Evolutionary conservation across 2,888 invertebrate genomes (phyloP).

Genomic region (Biston betularia): DNA sequence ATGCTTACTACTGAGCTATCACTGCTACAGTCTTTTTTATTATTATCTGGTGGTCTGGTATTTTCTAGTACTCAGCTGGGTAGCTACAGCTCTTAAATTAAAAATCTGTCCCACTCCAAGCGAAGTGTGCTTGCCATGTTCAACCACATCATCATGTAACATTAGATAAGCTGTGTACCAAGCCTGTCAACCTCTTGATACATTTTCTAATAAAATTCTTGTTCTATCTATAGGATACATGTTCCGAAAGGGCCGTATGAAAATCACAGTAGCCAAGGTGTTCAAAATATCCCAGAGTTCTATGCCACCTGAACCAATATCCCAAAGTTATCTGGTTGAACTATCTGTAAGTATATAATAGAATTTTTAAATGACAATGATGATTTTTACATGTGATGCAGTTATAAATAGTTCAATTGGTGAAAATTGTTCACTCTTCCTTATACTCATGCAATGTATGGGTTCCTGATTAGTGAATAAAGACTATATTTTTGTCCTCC

Average conservation of each 20-base stretch:
- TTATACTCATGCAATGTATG: not conserved
- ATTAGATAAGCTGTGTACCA: too few relatives aligned
- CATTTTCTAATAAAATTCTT: slow-evolving; percentile 6
- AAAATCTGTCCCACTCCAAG: too few relatives aligned
- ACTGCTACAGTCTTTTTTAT: too few relatives aligned
- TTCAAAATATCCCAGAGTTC: slow-evolving; percentile 91
- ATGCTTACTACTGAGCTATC: too few relatives aligned
- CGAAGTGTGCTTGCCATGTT: too few relatives aligned
- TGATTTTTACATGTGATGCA: not conserved
- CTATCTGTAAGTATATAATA: slow-evolving; percentile 88
- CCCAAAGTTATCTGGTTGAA: slow-evolving; percentile 97
- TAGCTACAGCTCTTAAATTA: too few relatives aligned
- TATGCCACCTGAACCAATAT: slow-evolving; percentile 93
- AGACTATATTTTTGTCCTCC: too few relatives aligned
- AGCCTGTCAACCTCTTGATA: too few relatives aligned
- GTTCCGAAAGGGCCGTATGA: slow-evolving; percentile 98
- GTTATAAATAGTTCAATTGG: not conserved
- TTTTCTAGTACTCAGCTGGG: too few relatives aligned
- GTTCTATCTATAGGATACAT: slow-evolving; percentile 88
- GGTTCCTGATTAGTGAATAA: too few relatives aligned
- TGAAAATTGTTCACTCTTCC: not conserved
- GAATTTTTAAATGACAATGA: not conserved
- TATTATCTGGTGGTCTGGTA: too few relatives aligned
- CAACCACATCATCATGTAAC: too few relatives aligned
- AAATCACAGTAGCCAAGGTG: slow-evolving; percentile 97